Evolutionary conservation across 1,140 invertebrate genomes (phyloP).

Genomic region (Tetramorium simillimum): DNA sequence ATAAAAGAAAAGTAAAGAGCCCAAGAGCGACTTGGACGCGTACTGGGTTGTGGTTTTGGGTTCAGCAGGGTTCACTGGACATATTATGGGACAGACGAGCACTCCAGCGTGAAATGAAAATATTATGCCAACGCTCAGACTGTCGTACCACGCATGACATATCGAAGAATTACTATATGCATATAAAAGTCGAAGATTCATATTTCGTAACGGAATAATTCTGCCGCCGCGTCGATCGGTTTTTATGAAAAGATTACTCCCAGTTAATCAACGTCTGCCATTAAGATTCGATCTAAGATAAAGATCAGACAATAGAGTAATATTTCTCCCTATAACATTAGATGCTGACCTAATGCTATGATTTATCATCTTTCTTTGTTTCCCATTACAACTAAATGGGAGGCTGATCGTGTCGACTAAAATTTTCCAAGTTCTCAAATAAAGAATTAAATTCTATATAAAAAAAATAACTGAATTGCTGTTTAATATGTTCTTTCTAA

Average conservation of each 20-base stretch:
- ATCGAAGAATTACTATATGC: conserved; percentile 60
- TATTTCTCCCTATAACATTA: conserved; percentile 39
- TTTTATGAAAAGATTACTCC: conserved; percentile 9
- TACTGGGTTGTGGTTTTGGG: conserved; percentile 74
- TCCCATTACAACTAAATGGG: not conserved
- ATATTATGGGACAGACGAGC: conserved; percentile 75
- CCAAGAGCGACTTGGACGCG: conserved; percentile 56
- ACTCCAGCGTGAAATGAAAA: conserved; percentile 82
- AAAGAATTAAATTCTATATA: not conserved
- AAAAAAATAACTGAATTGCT: not conserved
- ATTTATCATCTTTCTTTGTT: conserved; percentile 30
- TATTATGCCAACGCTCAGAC: conserved; percentile 76
- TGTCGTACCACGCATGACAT: conserved; percentile 59
- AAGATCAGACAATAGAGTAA: conserved; percentile 30
- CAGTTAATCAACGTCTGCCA: conserved; percentile 5
- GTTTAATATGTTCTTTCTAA: not conserved
- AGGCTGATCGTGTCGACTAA: not conserved
- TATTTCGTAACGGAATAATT: conserved; percentile 29
- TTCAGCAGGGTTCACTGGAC: conserved; percentile 75
- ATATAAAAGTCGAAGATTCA: conserved; percentile 18
- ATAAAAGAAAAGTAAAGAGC: conserved; percentile 49
- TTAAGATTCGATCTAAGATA: conserved; percentile 40
- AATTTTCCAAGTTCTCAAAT: not conserved
- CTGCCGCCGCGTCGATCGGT: not conserved
- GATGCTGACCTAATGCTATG: not conserved